phyloP scores from a whole-genome alignment of 1,140 invertebrate species.

The Bombus pyrosoma region DNA sequence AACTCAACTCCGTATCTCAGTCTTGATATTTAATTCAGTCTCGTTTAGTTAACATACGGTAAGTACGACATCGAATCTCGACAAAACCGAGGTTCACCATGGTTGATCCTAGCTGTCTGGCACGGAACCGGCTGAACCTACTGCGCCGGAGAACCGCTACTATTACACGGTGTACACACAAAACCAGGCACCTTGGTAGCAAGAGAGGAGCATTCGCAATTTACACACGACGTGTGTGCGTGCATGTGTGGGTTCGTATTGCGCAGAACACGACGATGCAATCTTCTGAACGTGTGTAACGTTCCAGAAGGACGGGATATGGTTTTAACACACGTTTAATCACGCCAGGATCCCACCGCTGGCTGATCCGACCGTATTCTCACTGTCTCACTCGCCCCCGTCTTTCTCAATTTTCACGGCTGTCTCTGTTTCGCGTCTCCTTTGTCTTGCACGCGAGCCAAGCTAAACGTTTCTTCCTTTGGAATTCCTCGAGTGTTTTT shows the following conservation, averaged over 20 bases:
- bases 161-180: neutral
- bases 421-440: neutral
- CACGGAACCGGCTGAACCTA: slow-evolving; percentile 27
- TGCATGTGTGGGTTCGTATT: slow-evolving; percentile 14
- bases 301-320: slow-evolving; percentile 23
- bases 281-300: slow-evolving; percentile 14
- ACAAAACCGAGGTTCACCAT: slow-evolving; percentile 1
- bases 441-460: neutral
- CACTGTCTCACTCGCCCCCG: neutral
- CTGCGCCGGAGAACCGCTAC: neutral
- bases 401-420: slow-evolving; percentile 28
- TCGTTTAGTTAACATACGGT: neutral
- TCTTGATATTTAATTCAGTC: neutral
- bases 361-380: slow-evolving; percentile 25
- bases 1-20: neutral
- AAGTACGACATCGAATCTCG: slow-evolving; percentile 13
- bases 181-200: slow-evolving; percentile 24
- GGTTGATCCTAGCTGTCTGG: slow-evolving; percentile 8
- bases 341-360: slow-evolving; percentile 35
- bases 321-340: slow-evolving; percentile 61
- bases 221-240: slow-evolving; percentile 5
- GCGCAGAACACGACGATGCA: slow-evolving; percentile 25
- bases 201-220: neutral
- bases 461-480: slow-evolving; percentile 1
- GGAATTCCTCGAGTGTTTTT: slow-evolving; percentile 5